A percentile compares a stretch with the other conserved stretches of the same genome.
These are phyloP conservation scores for Myrmecophaga tridactyla DNA, from an alignment of 2,113 vertebrate species.

Conservation along the genomic window DNA sequence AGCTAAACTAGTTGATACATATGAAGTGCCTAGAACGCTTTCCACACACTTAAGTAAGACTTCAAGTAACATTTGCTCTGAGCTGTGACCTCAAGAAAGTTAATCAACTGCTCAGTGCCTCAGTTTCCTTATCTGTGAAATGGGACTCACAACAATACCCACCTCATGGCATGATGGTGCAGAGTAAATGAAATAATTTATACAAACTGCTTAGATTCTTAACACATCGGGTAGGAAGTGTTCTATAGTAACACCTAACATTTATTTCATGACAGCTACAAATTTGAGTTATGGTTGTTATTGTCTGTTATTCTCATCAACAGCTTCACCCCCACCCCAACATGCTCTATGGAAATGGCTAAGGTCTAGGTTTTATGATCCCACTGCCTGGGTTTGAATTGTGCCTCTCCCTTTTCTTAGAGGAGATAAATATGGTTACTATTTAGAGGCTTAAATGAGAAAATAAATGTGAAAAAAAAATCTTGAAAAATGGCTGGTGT, in stretches of 20 bases:
- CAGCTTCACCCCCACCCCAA: no score
- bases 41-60: neutral
- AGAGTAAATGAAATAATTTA: neutral
- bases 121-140: neutral
- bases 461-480: neutral
- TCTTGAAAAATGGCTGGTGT: neutral
- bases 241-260: neutral
- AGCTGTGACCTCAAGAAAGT: neutral
- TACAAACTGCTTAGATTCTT: neutral
- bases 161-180: neutral
- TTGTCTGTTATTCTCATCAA: neutral
- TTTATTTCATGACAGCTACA: neutral
- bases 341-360: neutral
- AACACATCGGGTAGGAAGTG: neutral
- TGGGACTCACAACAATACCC: neutral
- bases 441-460: neutral
- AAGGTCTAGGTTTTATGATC: neutral
- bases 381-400: neutral
- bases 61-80: neutral
- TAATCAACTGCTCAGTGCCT: neutral
- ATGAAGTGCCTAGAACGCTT: neutral
- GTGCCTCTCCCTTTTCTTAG: neutral
- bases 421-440: neutral
- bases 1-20: neutral
- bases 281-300: neutral